Conservation (phyloP, 2,797 vertebrate species). For the Chromis chromis region DNA sequence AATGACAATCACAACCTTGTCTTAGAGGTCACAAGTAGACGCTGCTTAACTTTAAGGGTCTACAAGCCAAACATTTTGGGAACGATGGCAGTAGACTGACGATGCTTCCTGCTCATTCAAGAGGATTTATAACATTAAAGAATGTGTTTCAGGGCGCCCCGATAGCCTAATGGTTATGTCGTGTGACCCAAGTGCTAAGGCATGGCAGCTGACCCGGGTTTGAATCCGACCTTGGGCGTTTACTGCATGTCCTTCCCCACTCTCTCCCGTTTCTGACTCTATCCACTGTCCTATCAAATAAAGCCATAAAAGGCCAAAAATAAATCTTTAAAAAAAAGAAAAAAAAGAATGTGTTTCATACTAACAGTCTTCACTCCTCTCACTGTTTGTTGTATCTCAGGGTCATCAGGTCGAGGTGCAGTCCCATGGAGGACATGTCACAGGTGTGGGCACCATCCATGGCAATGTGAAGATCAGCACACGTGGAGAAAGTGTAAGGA, state of each 20-base stretch:
- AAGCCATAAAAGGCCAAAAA: too few species aligned
- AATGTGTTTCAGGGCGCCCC: neutral
- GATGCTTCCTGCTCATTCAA: neutral
- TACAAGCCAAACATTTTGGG: neutral
- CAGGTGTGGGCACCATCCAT: constrained; percentile 90
- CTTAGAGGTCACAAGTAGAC: neutral
- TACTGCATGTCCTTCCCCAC: too few species aligned
- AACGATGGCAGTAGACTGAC: neutral
- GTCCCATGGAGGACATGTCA: constrained; percentile 89
- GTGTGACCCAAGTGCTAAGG: too few species aligned
- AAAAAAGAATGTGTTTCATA: neutral
- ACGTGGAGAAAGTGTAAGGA: constrained; percentile 88
- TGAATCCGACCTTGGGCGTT: too few species aligned
- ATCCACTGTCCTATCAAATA: too few species aligned
- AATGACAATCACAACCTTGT: too few species aligned
- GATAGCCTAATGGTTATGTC: too few species aligned
- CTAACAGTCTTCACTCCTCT: neutral
- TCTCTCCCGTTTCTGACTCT: too few species aligned
- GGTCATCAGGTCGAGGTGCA: constrained; percentile 87
- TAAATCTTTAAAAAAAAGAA: too few species aligned
- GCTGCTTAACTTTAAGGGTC: neutral
- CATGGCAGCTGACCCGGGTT: too few species aligned
- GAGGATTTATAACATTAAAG: neutral
- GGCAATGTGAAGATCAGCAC: constrained; percentile 91
- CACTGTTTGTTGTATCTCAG: constrained; percentile 77